Evolutionary conservation across 1,140 invertebrate genomes (phyloP), one percentile per base, ranked within the genome.

Genomic region (Temnothorax nylanderi): DNA sequence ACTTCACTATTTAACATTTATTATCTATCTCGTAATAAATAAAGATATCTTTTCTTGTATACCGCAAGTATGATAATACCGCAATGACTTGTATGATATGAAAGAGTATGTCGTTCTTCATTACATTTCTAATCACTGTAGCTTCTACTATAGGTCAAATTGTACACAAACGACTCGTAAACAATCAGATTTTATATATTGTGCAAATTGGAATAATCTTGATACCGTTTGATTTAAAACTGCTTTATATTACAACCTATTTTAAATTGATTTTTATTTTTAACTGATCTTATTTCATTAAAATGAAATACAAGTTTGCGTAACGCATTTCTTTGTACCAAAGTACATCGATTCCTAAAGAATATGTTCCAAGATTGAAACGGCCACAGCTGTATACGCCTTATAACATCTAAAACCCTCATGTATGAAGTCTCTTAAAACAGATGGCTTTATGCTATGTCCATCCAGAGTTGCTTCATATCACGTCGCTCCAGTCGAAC

Each of bases 351-450:
- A 51, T 47, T 44, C n/a, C 6, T 37, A 34, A 13, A 82, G 26
- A 44, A 60, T n/a, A 26, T 41, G 8, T 58, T 44, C 0, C 11
- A 47, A 11, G 54, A 44, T 44, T 71, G 16, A 51, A 44, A 47
- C 21, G 32, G 44, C 13, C 34, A 21, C 16, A 44, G 3, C 18
- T 37, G 51, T 41, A 58, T 8, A 5, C 21, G 13, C 26, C 1
- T 1, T 67, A 26, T 60, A 74, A 74, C 54, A 62, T 84, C 6
- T 41, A 32, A 74, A 74, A 74, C 11, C n/a, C 10, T n/a, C 21
- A 44, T 32, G n/a, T 13, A 58, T 21, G 37, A 82, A 72, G 32
- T 18, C 10, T 58, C 41, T 75, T 54, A 60, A 75, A 74, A 34
- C 41, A 60, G 7, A 76, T 54, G 7, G 7, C 34, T 58, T 75